Evolutionary conservation across 92 coral and sea anemone species (phyloP).

Genomic region (Actinostola sp.): DNA sequence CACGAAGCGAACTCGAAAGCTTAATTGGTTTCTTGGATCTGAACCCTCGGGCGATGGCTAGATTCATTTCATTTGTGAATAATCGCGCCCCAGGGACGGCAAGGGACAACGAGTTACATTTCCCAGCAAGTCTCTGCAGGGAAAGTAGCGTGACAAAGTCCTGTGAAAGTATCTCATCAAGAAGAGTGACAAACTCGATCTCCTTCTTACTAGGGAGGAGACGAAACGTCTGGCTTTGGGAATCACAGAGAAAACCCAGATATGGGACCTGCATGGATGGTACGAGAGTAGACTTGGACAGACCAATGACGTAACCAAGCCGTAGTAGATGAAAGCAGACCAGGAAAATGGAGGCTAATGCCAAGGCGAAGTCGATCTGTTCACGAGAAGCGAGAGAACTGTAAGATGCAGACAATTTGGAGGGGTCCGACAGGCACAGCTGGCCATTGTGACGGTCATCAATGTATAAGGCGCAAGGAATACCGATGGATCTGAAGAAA

Average conservation of each 20-base stretch:
- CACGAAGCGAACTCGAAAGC: constrained; percentile 14
- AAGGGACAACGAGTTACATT: constrained; percentile 9
- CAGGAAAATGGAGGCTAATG: too few relatives aligned
- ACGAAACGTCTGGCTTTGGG: too few relatives aligned
- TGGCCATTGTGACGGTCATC: constrained; percentile 43
- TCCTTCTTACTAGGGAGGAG: neutral
- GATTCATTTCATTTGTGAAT: constrained; percentile 5
- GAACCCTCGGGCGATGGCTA: constrained; percentile 19
- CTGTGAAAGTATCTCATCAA: constrained; percentile 10
- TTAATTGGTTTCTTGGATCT: constrained; percentile 19
- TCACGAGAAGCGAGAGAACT: too few relatives aligned
- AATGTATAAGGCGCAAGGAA: constrained; percentile 40
- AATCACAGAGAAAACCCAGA: constrained; percentile 1
- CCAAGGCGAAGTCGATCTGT: neutral
- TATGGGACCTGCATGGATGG: neutral
- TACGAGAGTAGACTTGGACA: neutral
- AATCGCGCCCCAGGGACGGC: constrained; percentile 10
- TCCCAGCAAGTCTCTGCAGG: neutral
- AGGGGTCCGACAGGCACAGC: constrained; percentile 6
- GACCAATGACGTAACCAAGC: too few relatives aligned
- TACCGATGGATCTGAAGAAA: constrained; percentile 34
- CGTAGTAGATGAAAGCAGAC: too few relatives aligned
- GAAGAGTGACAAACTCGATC: constrained; percentile 25
- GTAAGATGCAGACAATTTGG: too few relatives aligned
- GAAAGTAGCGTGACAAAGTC: constrained; percentile 13